These are phyloP conservation scores for Drosophila affinis DNA, from an alignment of 2,888 invertebrate genomes.

Conservation along the genomic window DNA sequence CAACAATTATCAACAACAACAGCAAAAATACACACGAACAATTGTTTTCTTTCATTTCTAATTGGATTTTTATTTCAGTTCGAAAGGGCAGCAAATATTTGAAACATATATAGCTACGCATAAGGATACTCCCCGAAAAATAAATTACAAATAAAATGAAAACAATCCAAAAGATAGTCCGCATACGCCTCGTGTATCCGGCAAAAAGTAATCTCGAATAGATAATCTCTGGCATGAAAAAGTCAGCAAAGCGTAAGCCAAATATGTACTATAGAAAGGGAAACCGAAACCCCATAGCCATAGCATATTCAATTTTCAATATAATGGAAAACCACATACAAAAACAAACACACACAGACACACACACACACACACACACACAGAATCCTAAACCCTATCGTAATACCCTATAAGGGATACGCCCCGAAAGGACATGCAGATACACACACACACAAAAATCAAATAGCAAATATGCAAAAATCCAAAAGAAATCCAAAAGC, in stretches of 20 bases:
- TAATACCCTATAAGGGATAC: background rate
- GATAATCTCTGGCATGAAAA: constrained; percentile 69
- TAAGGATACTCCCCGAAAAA: too few relatives aligned
- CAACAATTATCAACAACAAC: constrained; percentile 49
- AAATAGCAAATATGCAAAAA: constrained; percentile 35
- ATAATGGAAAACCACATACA: constrained; percentile 28
- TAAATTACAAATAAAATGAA: too few relatives aligned
- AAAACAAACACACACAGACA: too few relatives aligned
- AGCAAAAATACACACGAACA: constrained; percentile 15
- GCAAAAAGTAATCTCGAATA: constrained; percentile 40
- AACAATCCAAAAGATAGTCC: constrained; percentile 9
- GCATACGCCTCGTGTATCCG: constrained; percentile 9
- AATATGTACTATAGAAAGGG: constrained; percentile 30
- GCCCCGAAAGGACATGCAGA: constrained; percentile 1
- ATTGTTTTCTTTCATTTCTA: constrained; percentile 38
- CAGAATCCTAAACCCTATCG: background rate
- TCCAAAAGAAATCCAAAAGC: constrained; percentile 29
- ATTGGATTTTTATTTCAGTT: constrained; percentile 21
- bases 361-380: background rate
- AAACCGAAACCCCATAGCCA: constrained; percentile 7
- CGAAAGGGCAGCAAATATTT: constrained; percentile 20
- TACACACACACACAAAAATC: background rate
- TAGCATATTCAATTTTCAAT: constrained; percentile 36
- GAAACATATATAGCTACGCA: constrained; percentile 8
- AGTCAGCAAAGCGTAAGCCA: constrained; percentile 75